phyloP scores from a whole-genome alignment of 2,888 invertebrate genomes.

The Lasioglossum calceatum region DNA sequence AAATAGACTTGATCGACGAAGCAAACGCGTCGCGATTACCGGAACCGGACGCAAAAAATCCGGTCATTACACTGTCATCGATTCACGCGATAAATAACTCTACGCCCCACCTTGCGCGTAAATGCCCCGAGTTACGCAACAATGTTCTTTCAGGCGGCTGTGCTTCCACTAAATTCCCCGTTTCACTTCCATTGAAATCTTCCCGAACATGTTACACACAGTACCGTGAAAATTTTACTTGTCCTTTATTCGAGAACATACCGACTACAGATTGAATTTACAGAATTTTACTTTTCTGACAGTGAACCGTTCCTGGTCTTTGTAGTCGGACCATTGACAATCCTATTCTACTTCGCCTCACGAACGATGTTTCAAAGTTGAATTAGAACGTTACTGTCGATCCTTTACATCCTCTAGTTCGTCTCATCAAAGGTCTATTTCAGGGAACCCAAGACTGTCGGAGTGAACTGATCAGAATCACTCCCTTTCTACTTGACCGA shows the following conservation, averaged over 20 bases:
- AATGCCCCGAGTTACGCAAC: not conserved
- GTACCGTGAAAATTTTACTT: not conserved
- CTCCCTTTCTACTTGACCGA: too few relatives aligned
- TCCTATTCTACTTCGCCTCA: not conserved
- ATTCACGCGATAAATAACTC: conserved; percentile 45
- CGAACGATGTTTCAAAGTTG: too few relatives aligned
- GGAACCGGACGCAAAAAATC: conserved; percentile 9
- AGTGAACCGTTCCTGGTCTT: not conserved
- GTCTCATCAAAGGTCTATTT: too few relatives aligned
- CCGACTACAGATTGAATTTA: not conserved
- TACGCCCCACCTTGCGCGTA: not conserved
- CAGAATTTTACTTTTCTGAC: not conserved
- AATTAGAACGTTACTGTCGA: too few relatives aligned
- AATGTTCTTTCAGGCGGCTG: not conserved
- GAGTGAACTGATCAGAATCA: too few relatives aligned
- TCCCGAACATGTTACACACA: not conserved
- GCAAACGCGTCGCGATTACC: conserved; percentile 40
- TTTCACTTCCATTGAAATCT: not conserved
- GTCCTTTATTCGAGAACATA: not conserved
- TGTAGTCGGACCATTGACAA: not conserved
- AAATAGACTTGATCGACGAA: conserved; percentile 56
- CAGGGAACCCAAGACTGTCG: too few relatives aligned
- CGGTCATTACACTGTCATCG: conserved; percentile 37
- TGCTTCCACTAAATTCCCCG: not conserved
- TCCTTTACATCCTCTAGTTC: too few relatives aligned